Base-by-base conservation (phyloP, 1,140 invertebrate genomes). In the Solen grandis region DNA sequence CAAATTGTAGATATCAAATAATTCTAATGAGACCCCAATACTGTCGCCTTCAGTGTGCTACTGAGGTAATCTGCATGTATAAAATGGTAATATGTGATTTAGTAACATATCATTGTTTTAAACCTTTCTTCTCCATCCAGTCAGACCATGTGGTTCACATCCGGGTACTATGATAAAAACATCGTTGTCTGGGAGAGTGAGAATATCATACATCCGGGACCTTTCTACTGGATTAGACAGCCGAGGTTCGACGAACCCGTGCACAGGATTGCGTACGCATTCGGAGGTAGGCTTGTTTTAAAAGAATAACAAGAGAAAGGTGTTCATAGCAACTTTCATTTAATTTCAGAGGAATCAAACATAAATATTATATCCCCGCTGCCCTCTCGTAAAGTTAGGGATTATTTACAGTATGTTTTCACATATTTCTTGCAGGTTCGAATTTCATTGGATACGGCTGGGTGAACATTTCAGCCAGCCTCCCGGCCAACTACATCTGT, bases 401-500 rank as follows among this genome's bases (percentile, higher is more conserved):
- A 16, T 36, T 10, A 13, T n/a, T 4, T 38, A 14, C 13, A 29
- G 35, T 38, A 50, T 57, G n/a, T 46, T 46, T 46, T 10, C 8
- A 46, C 19, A 27, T 29, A 5, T 63, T 46, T 38, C 50, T 52
- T 66, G 16, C 54, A 85, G 84, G 72, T 22, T 46, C 75, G 8
- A 29, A 36, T 13, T 65, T 68, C 41, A 29, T 35, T 36, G 55
- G 52, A 8, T 87, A 87, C 46, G 82, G 72, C 2, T 87, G 84
- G 84, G 62, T 46, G 4, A 31, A 73, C 2, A 75, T 70, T 13
- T 59, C 80, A 27, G 31, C 63, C 27, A 66, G 38, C 29, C 55
- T 31, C 0, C 65, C 52, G 4, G 73, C 69, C 2, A 74, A 81
- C 19, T 87, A 82, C 41, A 85, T 87, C 25, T 87, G 86, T 78